Conservation (phyloP, 1,140 invertebrate species). For the Eurosta solidaginis region DNA sequence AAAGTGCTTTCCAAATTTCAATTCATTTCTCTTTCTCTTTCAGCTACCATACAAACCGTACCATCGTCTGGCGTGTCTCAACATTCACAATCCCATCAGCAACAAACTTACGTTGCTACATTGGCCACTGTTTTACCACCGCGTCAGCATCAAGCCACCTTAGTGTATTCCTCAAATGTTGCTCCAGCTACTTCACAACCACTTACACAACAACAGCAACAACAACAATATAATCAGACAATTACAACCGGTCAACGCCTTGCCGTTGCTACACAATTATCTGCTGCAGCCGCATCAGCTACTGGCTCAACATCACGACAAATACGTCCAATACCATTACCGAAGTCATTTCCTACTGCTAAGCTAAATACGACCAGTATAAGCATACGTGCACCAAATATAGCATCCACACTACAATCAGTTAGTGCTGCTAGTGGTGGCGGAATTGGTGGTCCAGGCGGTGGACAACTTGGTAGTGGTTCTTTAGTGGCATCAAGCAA, state of each 20-base stretch:
- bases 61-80: constrained; percentile 29
- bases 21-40: neutral
- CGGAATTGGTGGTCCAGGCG: too few species aligned
- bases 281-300: constrained; percentile 18
- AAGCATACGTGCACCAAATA: constrained; percentile 54
- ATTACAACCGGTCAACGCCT: constrained; percentile 41
- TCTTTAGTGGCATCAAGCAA: constrained; percentile 17
- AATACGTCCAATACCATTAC: constrained; percentile 52
- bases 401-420: constrained; percentile 47
- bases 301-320: constrained; percentile 40
- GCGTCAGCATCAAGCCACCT: constrained; percentile 54
- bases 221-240: constrained; percentile 50
- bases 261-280: constrained; percentile 50
- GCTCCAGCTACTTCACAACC: constrained; percentile 41
- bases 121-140: constrained; percentile 55
- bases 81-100: constrained; percentile 34
- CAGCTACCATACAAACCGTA: constrained; percentile 35
- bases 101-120: constrained; percentile 50
- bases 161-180: constrained; percentile 56
- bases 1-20: too few species aligned
- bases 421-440: constrained; percentile 41
- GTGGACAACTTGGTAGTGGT: neutral
- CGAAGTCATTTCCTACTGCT: constrained; percentile 47
- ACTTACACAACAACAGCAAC: constrained; percentile 36
- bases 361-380: constrained; percentile 57